Conservation (phyloP, 2,113 vertebrate species). For the Tonatia bakeri region DNA sequence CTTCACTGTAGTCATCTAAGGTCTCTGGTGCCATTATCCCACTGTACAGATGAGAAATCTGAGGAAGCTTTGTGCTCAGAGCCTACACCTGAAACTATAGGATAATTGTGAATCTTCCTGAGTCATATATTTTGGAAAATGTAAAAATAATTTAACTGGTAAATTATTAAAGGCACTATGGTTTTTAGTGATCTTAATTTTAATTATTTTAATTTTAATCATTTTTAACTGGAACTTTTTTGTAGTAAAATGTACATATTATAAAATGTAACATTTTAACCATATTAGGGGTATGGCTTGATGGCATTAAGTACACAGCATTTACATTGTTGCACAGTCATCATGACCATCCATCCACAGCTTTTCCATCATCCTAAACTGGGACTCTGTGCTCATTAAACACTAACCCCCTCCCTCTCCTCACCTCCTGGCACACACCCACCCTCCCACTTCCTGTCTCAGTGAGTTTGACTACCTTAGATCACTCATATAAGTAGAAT, state of each 20-base stretch:
- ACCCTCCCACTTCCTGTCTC: background rate
- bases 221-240: background rate
- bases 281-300: background rate
- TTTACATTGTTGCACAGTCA: background rate
- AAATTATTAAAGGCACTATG: background rate
- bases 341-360: background rate
- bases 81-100: background rate
- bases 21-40: background rate
- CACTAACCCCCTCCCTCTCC: background rate
- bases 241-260: background rate
- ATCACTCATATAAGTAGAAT: background rate
- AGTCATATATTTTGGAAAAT: background rate
- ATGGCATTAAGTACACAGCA: background rate
- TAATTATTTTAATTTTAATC: background rate
- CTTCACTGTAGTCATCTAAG: background rate
- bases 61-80: background rate
- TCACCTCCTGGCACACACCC: background rate
- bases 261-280: background rate
- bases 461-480: background rate
- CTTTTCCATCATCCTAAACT: background rate
- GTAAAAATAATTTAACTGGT: background rate
- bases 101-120: background rate
- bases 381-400: background rate
- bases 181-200: background rate
- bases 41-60: background rate